Evolutionary conservation across 2,888 invertebrate genomes (phyloP), one percentile per base, ranked within the genome.

Genomic region (Caenorhabditis sp.): DNA sequence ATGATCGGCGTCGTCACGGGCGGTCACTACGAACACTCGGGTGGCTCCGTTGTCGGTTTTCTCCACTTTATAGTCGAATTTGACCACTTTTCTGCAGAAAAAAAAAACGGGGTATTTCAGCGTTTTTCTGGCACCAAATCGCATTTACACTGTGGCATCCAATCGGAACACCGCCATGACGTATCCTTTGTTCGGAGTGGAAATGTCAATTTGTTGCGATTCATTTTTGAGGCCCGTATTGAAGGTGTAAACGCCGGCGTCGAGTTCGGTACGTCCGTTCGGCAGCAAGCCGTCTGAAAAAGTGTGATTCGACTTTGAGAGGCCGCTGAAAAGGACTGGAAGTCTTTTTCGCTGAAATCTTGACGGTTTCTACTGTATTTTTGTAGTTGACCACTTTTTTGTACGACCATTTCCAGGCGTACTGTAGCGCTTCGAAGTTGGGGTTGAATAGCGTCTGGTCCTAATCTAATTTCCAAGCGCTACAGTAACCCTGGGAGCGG

Each of bases 41-140:
- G 86, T 83, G 5, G 78, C 79, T 41, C 86, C 86, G 45, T 85
- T 85, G 43, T 83, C 84, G 15, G 84, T 78, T 61, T 86, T 86
- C 70, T 86, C 84, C 27, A 76, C 75, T 46, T 75, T 74, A 58
- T 86, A 86, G 20, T 77, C 77, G 56, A 71, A 72, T 35, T 53
- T 59, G 7, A 76, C 65, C 2, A 66, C 59, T 65, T 65, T 70
- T 45, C 75, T 76, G 63, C 24, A 66, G 59, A 20, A 37, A 30
- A 26, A 43, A n/a, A 45, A 58, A 61, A 46, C 45, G 43, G n/a
- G 15, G 15, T 58, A 30, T 37, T 35, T 35, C 20, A 4, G 39
- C 13, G 15, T 41, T 41, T 41, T 5, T 20, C 2, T 41, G 41
- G 13, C 6, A 35, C 9, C 35, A 7, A 13, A 13, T 5, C 7